phyloP scores from a whole-genome alignment of 2,888 invertebrate species.

The Agrotis ipsilon region DNA sequence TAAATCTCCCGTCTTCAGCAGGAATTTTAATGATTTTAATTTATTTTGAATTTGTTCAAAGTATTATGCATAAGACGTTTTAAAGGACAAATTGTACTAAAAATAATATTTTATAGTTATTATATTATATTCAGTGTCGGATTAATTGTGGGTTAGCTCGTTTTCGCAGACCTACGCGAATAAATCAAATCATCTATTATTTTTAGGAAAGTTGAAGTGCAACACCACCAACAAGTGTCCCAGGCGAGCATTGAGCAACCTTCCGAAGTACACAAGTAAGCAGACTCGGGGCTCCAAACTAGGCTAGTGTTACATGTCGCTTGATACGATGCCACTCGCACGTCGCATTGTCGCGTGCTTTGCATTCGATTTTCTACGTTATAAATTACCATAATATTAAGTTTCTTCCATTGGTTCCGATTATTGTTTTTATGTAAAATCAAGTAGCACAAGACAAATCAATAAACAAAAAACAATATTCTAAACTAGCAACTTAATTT shows the following conservation, averaged over 20 bases:
- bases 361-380: slow-evolving; percentile 7
- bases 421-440: not conserved
- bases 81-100: not conserved
- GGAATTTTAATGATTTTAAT: not conserved
- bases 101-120: not conserved
- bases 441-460: no score
- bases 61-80: not conserved
- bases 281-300: slow-evolving; percentile 17
- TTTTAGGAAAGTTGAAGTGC: not conserved
- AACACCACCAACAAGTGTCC: slow-evolving; percentile 9
- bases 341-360: slow-evolving; percentile 35
- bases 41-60: no score
- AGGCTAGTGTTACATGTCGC: slow-evolving; percentile 43
- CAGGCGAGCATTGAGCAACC: slow-evolving; percentile 3
- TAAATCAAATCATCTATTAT: no score
- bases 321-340: slow-evolving; percentile 15
- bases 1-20: not conserved
- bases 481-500: no score
- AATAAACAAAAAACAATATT: no score
- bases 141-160: not conserved
- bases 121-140: not conserved
- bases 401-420: not conserved
- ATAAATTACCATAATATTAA: slow-evolving; percentile 28
- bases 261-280: slow-evolving; percentile 3
- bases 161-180: not conserved